Conservation (phyloP, 2,888 invertebrate genomes). For the Protonemura montana region DNA sequence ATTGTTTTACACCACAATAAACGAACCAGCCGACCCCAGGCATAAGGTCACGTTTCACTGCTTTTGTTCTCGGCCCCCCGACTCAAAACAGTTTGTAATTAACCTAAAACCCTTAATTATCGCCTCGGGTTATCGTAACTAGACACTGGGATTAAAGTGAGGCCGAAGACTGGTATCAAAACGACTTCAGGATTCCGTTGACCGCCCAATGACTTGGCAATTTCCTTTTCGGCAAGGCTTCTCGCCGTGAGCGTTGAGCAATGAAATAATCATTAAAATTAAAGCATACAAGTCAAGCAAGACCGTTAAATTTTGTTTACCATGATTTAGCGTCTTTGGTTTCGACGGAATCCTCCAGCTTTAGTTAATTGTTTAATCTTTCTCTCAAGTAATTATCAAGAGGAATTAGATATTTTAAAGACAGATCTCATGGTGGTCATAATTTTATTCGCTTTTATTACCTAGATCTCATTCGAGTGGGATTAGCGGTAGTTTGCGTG, state of each 20-base stretch:
- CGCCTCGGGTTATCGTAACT: constrained; percentile 35
- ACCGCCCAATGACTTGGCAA: neutral
- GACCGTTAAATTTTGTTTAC: neutral
- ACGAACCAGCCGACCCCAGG: neutral
- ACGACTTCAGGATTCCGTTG: neutral
- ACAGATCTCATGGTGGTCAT: neutral
- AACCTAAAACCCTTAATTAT: constrained; percentile 47
- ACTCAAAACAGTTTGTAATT: constrained; percentile 43
- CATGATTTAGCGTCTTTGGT: neutral
- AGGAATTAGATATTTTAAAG: neutral
- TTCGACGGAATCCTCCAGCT: neutral
- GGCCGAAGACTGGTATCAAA: neutral
- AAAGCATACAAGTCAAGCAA: neutral
- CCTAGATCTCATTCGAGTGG: neutral
- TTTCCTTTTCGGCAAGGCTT: neutral
- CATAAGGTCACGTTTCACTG: constrained; percentile 14
- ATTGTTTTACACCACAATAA: constrained; percentile 19
- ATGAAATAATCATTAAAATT: neutral
- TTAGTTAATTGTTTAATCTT: constrained; percentile 1
- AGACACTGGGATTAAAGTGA: constrained; percentile 24
- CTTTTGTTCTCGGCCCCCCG: neutral
- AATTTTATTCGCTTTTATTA: neutral
- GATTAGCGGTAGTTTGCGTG: neutral
- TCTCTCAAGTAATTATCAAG: neutral
- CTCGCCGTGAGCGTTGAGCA: neutral